Conservation (phyloP, 2,113 vertebrate species). For the Cyanistes caeruleus region DNA sequence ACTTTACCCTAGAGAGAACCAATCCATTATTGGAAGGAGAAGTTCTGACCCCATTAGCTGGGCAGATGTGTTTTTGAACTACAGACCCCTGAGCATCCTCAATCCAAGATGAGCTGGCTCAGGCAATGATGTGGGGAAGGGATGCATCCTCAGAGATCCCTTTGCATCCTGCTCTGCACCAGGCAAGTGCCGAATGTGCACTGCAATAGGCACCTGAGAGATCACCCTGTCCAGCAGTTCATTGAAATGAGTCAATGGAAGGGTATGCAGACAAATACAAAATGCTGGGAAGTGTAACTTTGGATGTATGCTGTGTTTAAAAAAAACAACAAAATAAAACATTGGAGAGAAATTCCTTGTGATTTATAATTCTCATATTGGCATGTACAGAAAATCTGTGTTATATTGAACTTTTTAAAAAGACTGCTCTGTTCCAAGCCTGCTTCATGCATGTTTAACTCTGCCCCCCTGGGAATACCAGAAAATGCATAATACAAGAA, state of each 20-base stretch:
- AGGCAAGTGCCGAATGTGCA: neutral
- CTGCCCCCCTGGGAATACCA: neutral
- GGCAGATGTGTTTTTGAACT: conserved; percentile 57
- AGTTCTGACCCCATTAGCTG: conserved; percentile 64
- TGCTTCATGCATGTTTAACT: neutral
- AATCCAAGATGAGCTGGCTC: neutral
- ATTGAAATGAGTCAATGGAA: neutral
- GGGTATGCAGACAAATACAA: neutral
- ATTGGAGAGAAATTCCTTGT: neutral
- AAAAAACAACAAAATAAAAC: neutral
- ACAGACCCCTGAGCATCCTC: conserved; percentile 2
- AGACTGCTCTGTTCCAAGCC: neutral
- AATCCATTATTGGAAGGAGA: conserved; percentile 60
- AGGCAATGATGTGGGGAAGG: neutral
- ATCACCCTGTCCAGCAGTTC: neutral
- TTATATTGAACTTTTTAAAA: neutral
- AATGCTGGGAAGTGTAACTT: neutral
- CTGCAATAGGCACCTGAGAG: neutral
- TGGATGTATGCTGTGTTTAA: neutral
- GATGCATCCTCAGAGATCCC: neutral
- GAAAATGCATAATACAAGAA: neutral
- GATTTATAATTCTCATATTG: neutral
- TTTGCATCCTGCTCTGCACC: neutral
- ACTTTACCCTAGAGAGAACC: conserved; percentile 36
- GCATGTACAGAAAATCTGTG: neutral